Evolutionary conservation across 2,113 vertebrate genomes (phyloP).

Genomic region (Pardalotus punctatus): DNA sequence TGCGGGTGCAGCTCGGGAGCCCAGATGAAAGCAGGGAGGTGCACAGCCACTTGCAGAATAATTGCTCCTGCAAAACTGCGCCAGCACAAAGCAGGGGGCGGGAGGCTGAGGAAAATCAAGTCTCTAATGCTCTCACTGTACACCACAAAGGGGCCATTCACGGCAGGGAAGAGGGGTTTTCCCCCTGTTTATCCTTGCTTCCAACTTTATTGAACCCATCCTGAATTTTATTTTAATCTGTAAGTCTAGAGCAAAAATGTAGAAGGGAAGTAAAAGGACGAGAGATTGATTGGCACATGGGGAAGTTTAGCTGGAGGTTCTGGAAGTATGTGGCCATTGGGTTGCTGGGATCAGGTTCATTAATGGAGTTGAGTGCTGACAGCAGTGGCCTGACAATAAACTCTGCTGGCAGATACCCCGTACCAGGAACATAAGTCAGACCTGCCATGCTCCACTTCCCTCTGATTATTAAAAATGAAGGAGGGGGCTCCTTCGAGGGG

Average conservation of each 20-base stretch:
- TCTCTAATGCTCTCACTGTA: not conserved
- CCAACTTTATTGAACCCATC: not conserved
- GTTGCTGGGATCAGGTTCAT: not conserved
- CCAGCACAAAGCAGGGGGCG: not conserved
- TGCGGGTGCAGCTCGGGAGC: not conserved
- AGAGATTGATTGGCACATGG: not conserved
- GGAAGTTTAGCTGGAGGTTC: not conserved
- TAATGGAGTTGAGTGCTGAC: not conserved
- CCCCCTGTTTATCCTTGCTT: not conserved
- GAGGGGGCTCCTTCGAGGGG: not conserved
- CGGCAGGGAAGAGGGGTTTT: not conserved
- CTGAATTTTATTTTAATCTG: not conserved
- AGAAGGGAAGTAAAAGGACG: not conserved
- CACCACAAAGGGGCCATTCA: not conserved
- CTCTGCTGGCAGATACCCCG: not conserved
- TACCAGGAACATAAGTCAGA: not conserved
- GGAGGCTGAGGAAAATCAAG: slow-evolving; percentile 17
- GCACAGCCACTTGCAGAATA: slow-evolving; percentile 4
- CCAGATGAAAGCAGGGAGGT: not conserved
- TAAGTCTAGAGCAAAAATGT: not conserved
- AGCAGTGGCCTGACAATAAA: not conserved
- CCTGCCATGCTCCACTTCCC: slow-evolving; percentile 20
- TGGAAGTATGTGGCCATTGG: not conserved
- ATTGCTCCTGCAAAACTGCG: not conserved
- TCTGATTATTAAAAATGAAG: slow-evolving; percentile 19